Evolutionary conservation across 2,113 vertebrate species (phyloP), one percentile per base, ranked within the genome.

Genomic region (Colistium nudipinnis): DNA sequence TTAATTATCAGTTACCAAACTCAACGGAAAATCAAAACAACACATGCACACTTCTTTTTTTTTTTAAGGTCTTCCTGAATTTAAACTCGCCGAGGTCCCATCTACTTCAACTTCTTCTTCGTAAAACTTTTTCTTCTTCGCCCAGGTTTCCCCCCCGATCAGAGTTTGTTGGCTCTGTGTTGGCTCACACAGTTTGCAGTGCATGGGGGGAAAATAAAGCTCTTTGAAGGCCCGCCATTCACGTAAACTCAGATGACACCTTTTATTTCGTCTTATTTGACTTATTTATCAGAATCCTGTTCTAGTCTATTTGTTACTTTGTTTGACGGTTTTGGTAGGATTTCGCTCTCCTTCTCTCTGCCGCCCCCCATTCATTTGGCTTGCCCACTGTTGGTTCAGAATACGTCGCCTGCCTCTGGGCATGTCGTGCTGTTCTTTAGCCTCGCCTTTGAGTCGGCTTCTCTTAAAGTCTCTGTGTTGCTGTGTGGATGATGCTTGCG

Each of bases 131-230:
- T 70, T 19, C 39, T 45, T 41, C 20, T 39, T n/a, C 33, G 17
- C 11, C 30, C 19, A 1, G 25, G 7, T 8, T 31, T 49, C 54
- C 28, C 38, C 11, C 9, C 31, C 5, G 0, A 64, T 19, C 19
- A 74, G 79, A 75, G 84, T 85, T 71, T 70, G 74, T 78, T 70
- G 74, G 76, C 67, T 30, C 59, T 17, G 67, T 1, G 43, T 74
- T 69, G 70, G 63, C 81, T 66, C 14, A n/a, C 48, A 4, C 52
- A 41, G 61, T 79, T 65, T 30, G 79, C 81, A 62, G n/a, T n/a
- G 38, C 31, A 43, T 69, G 61, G 62, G 47, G 71, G 70, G 65
- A 89, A 84, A 89, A 66, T 84, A 77, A n/a, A n/a, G n/a, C n/a
- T n/a, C n/a, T n/a, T n/a, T n/a, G n/a, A n/a, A n/a, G n/a, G n/a